Percentiles rank a stretch among this genome's conserved stretches.
Conservation (phyloP, 2,113 vertebrate species). For the Neotoma lepida region DNA sequence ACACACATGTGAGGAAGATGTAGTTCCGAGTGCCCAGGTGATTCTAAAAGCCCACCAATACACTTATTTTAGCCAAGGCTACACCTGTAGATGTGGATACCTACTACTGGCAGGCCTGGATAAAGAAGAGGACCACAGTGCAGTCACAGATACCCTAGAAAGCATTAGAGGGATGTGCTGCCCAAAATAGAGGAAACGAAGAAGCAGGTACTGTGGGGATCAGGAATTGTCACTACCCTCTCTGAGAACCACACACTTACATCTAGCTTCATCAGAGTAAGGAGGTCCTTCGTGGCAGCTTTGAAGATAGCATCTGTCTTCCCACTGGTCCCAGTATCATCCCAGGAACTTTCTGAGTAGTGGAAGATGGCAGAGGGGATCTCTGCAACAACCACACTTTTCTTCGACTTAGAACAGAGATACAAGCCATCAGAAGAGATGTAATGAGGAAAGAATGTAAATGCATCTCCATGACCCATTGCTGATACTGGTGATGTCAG, state of each 20-base stretch:
- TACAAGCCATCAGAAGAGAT: background rate
- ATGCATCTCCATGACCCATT: too few relatives aligned
- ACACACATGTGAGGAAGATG: background rate
- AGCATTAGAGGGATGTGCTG: background rate
- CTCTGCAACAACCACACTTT: constrained; percentile 88
- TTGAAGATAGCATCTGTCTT: constrained; percentile 89
- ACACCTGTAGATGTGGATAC: background rate
- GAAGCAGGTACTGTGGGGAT: too few relatives aligned
- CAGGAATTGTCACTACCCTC: accelerated
- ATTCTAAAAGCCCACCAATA: background rate
- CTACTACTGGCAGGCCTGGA: background rate
- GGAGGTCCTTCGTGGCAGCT: constrained; percentile 94
- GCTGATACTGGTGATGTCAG: too few relatives aligned
- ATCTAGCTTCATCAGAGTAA: constrained; percentile 91
- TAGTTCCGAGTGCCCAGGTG: background rate
- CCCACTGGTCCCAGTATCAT: constrained; percentile 84
- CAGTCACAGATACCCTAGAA: background rate
- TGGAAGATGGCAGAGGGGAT: constrained; percentile 89
- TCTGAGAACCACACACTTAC: constrained; percentile 82
- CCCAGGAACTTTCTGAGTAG: constrained; percentile 83
- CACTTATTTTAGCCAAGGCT: background rate
- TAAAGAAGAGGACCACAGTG: background rate
- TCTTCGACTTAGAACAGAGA: constrained; percentile 88
- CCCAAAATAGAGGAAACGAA: too few relatives aligned
- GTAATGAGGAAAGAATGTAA: accelerated